These are phyloP conservation scores for Drosophila pectinifera DNA, from an alignment of 1,140 invertebrate species.

Conservation along the genomic window DNA sequence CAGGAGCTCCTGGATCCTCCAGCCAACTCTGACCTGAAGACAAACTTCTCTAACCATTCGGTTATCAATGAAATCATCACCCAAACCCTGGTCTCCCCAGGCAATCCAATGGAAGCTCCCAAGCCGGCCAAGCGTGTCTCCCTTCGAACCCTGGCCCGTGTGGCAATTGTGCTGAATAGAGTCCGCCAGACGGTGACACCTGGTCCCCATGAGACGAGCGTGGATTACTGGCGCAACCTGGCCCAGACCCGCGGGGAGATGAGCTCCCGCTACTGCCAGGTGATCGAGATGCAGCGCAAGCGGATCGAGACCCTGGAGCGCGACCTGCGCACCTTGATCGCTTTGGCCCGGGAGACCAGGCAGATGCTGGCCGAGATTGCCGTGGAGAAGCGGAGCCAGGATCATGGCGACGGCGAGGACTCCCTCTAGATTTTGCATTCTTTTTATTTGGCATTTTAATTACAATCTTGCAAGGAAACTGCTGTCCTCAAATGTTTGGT, in stretches of 20 bases:
- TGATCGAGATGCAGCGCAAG: slow-evolving; percentile 43
- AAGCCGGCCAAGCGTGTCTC: slow-evolving; percentile 1
- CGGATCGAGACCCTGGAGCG: slow-evolving; percentile 47
- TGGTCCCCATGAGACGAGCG: slow-evolving; percentile 1
- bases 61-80: slow-evolving; percentile 18
- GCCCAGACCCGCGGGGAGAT: slow-evolving; percentile 30
- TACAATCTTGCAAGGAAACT: background rate
- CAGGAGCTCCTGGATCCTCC: background rate
- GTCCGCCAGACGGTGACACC: background rate
- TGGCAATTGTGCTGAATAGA: slow-evolving; percentile 32
- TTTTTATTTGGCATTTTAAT: slow-evolving; percentile 18
- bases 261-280: slow-evolving; percentile 20
- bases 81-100: background rate
- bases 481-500: no score
- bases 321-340: slow-evolving; percentile 34
- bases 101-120: background rate
- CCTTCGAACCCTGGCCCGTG: slow-evolving; percentile 27
- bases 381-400: slow-evolving; percentile 7
- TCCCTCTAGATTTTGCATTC: slow-evolving; percentile 5
- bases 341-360: slow-evolving; percentile 55
- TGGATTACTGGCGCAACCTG: slow-evolving; percentile 50
- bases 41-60: background rate
- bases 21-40: background rate
- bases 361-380: slow-evolving; percentile 43
- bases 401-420: slow-evolving; percentile 6